Evolutionary conservation across 2,888 invertebrate species (phyloP).

Genomic region (Euproctis similis): DNA sequence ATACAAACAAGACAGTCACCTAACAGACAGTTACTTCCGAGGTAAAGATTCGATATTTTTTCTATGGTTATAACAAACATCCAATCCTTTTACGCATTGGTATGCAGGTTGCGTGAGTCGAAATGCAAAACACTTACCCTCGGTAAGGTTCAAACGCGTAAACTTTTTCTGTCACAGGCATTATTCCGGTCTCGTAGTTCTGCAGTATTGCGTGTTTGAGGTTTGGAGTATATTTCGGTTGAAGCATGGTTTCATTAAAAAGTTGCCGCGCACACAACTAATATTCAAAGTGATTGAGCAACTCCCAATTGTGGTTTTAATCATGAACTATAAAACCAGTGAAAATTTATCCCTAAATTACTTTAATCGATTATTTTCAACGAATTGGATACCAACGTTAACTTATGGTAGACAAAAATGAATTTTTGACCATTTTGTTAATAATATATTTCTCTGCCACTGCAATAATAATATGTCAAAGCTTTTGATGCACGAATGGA

Average conservation of each 20-base stretch:
- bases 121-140: conserved; percentile 73
- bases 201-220: conserved; percentile 67
- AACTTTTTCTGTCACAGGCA: conserved; percentile 69
- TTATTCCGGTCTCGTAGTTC: conserved; percentile 71
- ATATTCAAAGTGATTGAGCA: conserved; percentile 58
- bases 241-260: conserved; percentile 16
- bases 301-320: conserved; percentile 54
- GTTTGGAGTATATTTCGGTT: conserved; percentile 64
- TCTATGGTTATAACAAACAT: conserved; percentile 41
- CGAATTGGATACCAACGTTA: no score
- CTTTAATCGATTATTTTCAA: no score
- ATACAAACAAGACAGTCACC: no score
- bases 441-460: no score
- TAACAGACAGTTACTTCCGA: no score
- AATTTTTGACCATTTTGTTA: no score
- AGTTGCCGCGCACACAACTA: conserved; percentile 36
- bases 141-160: conserved; percentile 66
- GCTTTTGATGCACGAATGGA: no score
- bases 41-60: no score
- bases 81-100: conserved; percentile 67
- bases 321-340: no score
- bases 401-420: no score
- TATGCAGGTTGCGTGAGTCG: conserved; percentile 60
- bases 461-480: no score
- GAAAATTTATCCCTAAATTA: no score